Evolutionary conservation across 2,797 vertebrate genomes (phyloP).

Genomic region (Oryzias dopingdopingensis): DNA sequence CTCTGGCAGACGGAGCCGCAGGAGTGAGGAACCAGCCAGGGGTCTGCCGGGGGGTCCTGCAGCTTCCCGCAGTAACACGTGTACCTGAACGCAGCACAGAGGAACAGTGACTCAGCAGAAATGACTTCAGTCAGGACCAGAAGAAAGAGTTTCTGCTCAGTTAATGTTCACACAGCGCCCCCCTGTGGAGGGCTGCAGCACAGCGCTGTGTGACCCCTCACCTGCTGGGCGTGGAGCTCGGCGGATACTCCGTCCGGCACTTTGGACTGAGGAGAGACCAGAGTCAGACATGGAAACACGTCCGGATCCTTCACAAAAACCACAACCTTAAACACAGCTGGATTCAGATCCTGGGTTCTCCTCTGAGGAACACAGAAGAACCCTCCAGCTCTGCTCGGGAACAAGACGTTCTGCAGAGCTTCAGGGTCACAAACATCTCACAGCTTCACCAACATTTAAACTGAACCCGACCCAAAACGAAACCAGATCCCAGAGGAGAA

Average conservation of each 20-base stretch:
- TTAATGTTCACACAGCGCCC: background rate
- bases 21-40: slow-evolving; percentile 96
- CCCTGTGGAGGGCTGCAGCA: background rate
- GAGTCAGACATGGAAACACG: background rate
- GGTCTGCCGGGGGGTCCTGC: slow-evolving; percentile 87
- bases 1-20: slow-evolving; percentile 92
- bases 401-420: too few species aligned
- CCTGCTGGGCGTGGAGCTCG: slow-evolving; percentile 84
- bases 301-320: too few species aligned
- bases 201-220: background rate
- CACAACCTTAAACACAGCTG: too few species aligned
- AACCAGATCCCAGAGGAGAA: too few species aligned
- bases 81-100: slow-evolving; percentile 72
- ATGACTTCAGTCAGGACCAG: background rate
- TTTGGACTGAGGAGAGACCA: slow-evolving; percentile 82
- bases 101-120: background rate
- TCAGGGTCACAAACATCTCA: too few species aligned
- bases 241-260: slow-evolving; percentile 90
- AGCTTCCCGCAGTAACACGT: slow-evolving; percentile 94
- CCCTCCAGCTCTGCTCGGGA: too few species aligned
- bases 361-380: too few species aligned
- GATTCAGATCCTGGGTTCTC: too few species aligned
- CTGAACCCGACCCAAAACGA: too few species aligned
- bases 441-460: too few species aligned
- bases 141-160: background rate